Conservation (phyloP, 53 echinoderm and acorn worm genomes). For the Hippasteria phrygiana region DNA sequence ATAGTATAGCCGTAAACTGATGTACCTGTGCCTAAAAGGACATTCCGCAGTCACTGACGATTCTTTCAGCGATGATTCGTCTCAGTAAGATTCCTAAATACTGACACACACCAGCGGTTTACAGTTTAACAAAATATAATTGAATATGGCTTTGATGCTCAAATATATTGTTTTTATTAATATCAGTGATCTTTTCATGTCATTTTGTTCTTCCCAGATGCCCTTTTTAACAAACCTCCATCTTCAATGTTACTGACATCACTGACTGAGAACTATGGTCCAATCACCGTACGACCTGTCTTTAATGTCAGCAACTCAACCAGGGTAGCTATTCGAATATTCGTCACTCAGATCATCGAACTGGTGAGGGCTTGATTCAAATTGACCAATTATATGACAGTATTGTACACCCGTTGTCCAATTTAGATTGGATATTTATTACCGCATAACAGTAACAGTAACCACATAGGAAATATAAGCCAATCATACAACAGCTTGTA, state of each 20-base stretch:
- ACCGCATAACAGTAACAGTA: too few species aligned
- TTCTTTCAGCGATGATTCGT: too few species aligned
- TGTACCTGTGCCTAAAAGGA: too few species aligned
- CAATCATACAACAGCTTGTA: too few species aligned
- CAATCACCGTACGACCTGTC: slow-evolving; percentile 47
- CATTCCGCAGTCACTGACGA: too few species aligned
- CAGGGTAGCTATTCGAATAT: slow-evolving; percentile 30
- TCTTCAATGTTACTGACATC: slow-evolving; percentile 6
- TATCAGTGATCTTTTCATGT: background rate
- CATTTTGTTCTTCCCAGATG: background rate
- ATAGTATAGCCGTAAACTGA: too few species aligned
- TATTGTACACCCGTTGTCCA: background rate
- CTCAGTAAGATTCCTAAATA: too few species aligned
- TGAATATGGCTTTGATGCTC: too few species aligned
- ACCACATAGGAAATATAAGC: too few species aligned
- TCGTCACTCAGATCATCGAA: slow-evolving; percentile 58
- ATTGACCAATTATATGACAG: background rate
- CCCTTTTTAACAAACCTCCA: background rate
- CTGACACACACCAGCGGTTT: too few species aligned
- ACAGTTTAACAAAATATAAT: too few species aligned
- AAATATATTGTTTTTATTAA: too few species aligned
- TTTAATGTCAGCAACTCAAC: slow-evolving; percentile 20
- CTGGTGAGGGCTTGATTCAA: slow-evolving; percentile 29
- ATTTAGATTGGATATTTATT: background rate
- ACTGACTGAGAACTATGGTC: slow-evolving; percentile 36